These are phyloP conservation scores for Drosophila lacteicornis DNA, from an alignment of 1,140 invertebrate species.

Conservation along the genomic window DNA sequence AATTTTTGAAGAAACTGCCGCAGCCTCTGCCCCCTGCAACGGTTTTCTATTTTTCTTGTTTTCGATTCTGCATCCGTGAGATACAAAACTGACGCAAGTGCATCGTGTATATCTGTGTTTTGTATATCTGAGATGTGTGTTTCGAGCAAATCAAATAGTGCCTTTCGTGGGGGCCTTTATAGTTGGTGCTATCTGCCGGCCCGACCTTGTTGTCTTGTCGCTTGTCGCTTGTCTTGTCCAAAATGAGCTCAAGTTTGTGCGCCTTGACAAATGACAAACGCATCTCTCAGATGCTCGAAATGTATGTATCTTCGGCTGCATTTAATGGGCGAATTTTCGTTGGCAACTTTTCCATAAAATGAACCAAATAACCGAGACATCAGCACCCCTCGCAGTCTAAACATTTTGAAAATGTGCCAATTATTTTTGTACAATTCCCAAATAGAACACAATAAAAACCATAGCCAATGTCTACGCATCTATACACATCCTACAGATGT, in stretches of 20 bases:
- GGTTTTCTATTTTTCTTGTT: conserved; percentile 5
- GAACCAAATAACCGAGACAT: conserved; percentile 16
- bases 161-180: conserved; percentile 7
- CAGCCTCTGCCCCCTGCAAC: conserved; percentile 21
- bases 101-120: neutral
- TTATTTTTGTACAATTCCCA: conserved; percentile 61
- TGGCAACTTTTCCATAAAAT: conserved; percentile 34
- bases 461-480: conserved; percentile 18
- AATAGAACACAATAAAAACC: conserved; percentile 72
- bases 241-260: conserved; percentile 49
- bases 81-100: conserved; percentile 22
- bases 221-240: conserved; percentile 20
- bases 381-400: conserved; percentile 16
- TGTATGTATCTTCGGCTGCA: conserved; percentile 14
- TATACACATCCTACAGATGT: conserved; percentile 1
- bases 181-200: conserved; percentile 18
- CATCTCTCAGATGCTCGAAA: conserved; percentile 41
- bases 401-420: conserved; percentile 72
- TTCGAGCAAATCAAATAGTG: conserved; percentile 12
- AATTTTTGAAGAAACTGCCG: conserved; percentile 2
- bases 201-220: conserved; percentile 32
- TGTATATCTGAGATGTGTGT: neutral
- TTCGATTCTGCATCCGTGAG: conserved; percentile 13
- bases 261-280: conserved; percentile 34
- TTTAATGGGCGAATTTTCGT: conserved; percentile 2